These are phyloP conservation scores for Hypercompe scribonia DNA, from an alignment of 2,888 invertebrate genomes.

Conservation along the genomic window DNA sequence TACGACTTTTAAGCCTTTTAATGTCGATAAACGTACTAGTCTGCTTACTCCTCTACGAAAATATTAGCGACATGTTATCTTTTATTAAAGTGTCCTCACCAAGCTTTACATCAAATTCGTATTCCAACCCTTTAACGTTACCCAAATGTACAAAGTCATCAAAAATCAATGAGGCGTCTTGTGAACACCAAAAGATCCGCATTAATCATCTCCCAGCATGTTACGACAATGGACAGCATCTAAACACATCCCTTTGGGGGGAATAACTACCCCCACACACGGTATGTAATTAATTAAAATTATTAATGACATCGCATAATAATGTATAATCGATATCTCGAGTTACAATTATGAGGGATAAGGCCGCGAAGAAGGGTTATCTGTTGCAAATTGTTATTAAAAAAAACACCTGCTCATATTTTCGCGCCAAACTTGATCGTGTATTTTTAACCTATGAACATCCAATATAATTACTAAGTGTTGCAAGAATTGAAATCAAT, in stretches of 20 bases:
- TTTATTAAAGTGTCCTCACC: not conserved
- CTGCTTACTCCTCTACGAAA: not conserved
- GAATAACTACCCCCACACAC: slow-evolving; percentile 40
- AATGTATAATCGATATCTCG: slow-evolving; percentile 80
- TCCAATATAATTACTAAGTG: not conserved
- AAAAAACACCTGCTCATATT: slow-evolving; percentile 13
- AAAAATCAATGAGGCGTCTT: slow-evolving; percentile 79
- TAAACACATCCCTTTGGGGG: slow-evolving; percentile 49
- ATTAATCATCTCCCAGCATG: slow-evolving; percentile 79
- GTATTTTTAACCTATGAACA: not conserved
- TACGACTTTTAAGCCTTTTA: not conserved
- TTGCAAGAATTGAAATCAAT: not conserved
- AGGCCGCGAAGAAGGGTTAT: slow-evolving; percentile 35
- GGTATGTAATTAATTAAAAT: slow-evolving; percentile 81
- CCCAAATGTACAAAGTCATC: slow-evolving; percentile 54
- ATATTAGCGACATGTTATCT: not conserved
- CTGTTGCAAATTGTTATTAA: slow-evolving; percentile 26
- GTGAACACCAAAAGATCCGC: slow-evolving; percentile 60
- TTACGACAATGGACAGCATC: slow-evolving; percentile 63
- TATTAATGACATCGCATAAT: slow-evolving; percentile 80
- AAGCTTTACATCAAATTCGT: not conserved
- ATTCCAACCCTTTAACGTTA: slow-evolving; percentile 42
- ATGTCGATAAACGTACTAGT: not conserved
- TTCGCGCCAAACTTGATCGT: slow-evolving; percentile 3
- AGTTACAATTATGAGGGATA: slow-evolving; percentile 54